Conservation (phyloP, 2,888 invertebrate species). For the Drosophila diplacantha region DNA sequence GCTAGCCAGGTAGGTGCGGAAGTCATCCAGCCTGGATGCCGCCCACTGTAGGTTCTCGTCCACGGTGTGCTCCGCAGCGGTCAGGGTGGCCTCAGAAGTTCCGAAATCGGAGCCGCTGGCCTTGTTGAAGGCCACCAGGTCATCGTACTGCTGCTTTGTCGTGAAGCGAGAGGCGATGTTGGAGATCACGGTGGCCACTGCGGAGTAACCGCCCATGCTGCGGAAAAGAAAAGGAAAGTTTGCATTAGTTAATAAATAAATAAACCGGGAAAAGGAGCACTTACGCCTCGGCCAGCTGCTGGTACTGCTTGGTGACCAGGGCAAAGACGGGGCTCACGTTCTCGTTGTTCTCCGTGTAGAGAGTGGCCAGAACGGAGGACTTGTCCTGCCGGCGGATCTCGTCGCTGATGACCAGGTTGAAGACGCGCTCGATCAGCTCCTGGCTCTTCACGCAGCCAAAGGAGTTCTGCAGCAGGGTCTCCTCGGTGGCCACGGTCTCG, state of each 20-base stretch:
- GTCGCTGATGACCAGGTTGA: conserved; percentile 78
- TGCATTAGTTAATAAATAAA: neutral
- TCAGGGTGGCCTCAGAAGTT: conserved; percentile 58
- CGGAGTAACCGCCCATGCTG: conserved; percentile 72
- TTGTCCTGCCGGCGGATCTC: conserved; percentile 76
- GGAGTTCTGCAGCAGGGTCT: conserved; percentile 81
- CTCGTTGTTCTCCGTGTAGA: conserved; percentile 79
- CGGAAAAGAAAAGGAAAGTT: neutral
- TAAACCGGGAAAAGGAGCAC: conserved; percentile 21
- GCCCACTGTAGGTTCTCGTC: conserved; percentile 75
- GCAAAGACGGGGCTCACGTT: conserved; percentile 80
- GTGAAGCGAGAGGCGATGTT: conserved; percentile 75
- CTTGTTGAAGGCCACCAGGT: conserved; percentile 62
- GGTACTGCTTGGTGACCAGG: conserved; percentile 75
- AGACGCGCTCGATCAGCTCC: conserved; percentile 79
- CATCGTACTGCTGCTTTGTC: conserved; percentile 57
- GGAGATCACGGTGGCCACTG: conserved; percentile 73
- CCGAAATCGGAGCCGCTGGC: conserved; percentile 66
- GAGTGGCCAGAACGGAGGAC: conserved; percentile 75
- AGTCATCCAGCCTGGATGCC: conserved; percentile 49
- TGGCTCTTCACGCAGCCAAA: conserved; percentile 83
- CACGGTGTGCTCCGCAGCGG: conserved; percentile 65
- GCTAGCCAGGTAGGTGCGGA: conserved; percentile 59
- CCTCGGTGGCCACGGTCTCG: conserved; percentile 84
- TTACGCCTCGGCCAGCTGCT: conserved; percentile 70